Percentiles rank a stretch among this genome's conserved stretches.
phyloP scores from a whole-genome alignment of 2,113 vertebrate species.

The Psilopsiagon aymara region DNA sequence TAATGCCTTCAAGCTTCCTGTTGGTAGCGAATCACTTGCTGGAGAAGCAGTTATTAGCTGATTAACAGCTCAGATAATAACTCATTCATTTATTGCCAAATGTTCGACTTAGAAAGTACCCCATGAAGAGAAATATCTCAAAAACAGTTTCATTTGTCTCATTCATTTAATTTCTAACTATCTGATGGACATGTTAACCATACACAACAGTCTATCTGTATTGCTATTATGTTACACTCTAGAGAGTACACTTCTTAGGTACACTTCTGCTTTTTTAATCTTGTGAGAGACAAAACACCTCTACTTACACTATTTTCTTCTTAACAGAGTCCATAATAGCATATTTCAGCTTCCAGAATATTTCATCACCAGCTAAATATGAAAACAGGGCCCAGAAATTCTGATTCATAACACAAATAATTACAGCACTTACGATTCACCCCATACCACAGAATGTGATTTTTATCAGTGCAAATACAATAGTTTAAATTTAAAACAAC shows the following conservation, averaged over 20 bases:
- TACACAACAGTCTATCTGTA: not conserved
- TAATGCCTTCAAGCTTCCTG: not conserved
- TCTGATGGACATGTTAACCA: not conserved
- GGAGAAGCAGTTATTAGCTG: not conserved
- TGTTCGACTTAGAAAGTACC: not conserved
- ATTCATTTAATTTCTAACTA: not conserved
- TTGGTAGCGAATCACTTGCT: not conserved
- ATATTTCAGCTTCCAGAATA: not conserved
- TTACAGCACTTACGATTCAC: constrained; percentile 6
- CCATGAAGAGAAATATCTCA: not conserved
- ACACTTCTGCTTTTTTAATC: not conserved
- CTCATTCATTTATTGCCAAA: not conserved
- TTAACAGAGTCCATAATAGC: not conserved
- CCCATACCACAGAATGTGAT: not conserved
- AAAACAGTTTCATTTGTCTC: not conserved
- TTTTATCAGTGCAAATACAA: constrained; percentile 3
- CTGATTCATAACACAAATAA: not conserved
- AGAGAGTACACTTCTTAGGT: not conserved
- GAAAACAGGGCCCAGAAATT: not conserved
- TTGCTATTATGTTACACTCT: not conserved
- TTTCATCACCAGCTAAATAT: not conserved
- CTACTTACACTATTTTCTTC: not conserved
- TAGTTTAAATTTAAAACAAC: constrained; percentile 8
- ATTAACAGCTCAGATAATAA: not conserved
- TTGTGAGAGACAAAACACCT: not conserved